Evolutionary conservation across 2,113 vertebrate species (phyloP).

Genomic region (Acrocephalus arundinaceus): DNA sequence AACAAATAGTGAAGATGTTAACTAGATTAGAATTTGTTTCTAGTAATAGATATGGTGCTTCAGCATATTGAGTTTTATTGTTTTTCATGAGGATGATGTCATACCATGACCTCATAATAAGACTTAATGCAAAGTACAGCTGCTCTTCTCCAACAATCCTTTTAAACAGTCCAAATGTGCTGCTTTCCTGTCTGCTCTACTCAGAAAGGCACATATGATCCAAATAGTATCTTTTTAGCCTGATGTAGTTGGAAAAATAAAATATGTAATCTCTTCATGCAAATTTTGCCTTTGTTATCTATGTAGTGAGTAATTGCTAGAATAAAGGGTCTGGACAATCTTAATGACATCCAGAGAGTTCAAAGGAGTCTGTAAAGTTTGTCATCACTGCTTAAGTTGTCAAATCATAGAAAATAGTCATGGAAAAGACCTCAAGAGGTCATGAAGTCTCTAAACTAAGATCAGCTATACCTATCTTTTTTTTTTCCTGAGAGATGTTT

Average conservation of each 20-base stretch:
- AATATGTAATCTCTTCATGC: background rate
- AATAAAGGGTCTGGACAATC: constrained; percentile 1
- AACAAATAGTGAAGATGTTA: background rate
- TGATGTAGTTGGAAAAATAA: background rate
- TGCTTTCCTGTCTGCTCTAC: background rate
- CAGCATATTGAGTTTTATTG: background rate
- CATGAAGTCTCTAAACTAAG: background rate
- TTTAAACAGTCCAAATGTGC: background rate
- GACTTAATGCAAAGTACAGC: background rate
- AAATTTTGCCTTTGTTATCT: background rate
- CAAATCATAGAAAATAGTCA: constrained; percentile 1
- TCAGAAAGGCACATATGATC: background rate
- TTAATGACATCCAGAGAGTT: background rate
- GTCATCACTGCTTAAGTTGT: constrained; percentile 19
- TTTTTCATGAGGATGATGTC: background rate
- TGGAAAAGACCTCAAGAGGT: constrained; percentile 5
- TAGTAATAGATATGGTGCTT: background rate
- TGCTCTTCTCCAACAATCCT: background rate
- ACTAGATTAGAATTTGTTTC: background rate
- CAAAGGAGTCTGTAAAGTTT: constrained; percentile 11
- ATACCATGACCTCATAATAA: background rate
- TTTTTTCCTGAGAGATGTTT: constrained; percentile 7
- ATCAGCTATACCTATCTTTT: background rate
- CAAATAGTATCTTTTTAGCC: background rate
- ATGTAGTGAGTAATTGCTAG: background rate